Percentiles rank a stretch among this genome's conserved stretches.
Evolutionary conservation across 2,797 vertebrate genomes (phyloP).

Genomic region (Rhinogobio ventralis): DNA sequence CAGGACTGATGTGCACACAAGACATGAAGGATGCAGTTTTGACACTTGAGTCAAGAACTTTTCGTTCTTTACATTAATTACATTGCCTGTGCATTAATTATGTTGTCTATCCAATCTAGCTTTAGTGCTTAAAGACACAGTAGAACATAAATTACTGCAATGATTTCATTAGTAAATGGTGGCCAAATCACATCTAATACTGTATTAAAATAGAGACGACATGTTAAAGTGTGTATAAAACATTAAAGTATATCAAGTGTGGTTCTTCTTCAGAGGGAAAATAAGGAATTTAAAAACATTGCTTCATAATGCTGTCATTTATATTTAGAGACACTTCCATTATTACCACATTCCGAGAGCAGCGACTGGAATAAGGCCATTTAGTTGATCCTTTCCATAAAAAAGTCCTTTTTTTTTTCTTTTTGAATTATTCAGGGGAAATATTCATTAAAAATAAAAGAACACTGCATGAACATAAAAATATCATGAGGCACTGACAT

Average conservation of each 20-base stretch:
- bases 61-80: neutral
- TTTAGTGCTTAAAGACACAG: neutral
- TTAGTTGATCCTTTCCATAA: neutral
- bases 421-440: conserved; percentile 43
- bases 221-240: neutral
- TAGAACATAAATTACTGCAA: neutral
- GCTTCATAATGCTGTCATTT: neutral
- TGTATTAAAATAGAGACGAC: neutral
- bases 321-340: conserved; percentile 10
- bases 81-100: neutral
- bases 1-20: neutral
- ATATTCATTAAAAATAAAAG: conserved; percentile 48
- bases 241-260: neutral
- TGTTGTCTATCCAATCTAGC: neutral
- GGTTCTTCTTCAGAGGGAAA: neutral
- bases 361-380: neutral
- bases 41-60: neutral
- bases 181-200: too few relatives aligned
- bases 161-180: too few relatives aligned
- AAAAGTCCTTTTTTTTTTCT: neutral
- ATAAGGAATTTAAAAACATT: neutral
- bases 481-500: conserved; percentile 30
- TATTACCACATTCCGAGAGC: neutral
- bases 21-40: neutral
- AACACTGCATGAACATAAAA: conserved; percentile 36